phyloP scores from a whole-genome alignment of 2,888 invertebrate genomes.

The Cerceris rybyensis region DNA sequence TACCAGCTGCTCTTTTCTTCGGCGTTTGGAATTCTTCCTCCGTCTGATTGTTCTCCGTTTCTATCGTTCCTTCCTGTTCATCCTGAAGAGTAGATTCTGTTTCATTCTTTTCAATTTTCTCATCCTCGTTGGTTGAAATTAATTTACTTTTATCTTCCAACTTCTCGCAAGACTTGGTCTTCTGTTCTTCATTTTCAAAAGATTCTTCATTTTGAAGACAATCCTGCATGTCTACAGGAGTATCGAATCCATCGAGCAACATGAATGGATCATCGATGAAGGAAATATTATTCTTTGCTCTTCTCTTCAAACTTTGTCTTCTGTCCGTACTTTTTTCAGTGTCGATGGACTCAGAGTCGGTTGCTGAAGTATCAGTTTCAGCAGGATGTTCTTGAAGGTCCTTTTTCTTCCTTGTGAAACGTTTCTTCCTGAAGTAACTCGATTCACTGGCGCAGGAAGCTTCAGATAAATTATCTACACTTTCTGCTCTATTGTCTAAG shows the following conservation, averaged over 20 bases:
- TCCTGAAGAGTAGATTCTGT: too few relatives aligned
- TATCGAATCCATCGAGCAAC: constrained; percentile 51
- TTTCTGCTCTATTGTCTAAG: constrained; percentile 32
- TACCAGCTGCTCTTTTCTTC: constrained; percentile 73
- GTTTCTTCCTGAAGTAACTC: constrained; percentile 52
- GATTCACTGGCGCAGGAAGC: constrained; percentile 58
- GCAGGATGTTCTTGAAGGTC: constrained; percentile 25
- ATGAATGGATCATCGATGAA: constrained; percentile 61
- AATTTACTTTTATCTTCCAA: neutral
- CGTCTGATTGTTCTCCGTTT: constrained; percentile 1
- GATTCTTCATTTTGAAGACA: constrained; percentile 11
- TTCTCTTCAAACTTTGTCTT: constrained; percentile 41
- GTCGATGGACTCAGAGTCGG: constrained; percentile 44
- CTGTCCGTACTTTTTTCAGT: constrained; percentile 35
- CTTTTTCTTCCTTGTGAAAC: constrained; percentile 60
- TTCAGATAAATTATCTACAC: constrained; percentile 52
- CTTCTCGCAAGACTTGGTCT: neutral
- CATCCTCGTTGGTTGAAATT: neutral
- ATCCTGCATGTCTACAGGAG: constrained; percentile 43
- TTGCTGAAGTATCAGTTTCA: constrained; percentile 37
- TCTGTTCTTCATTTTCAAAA: neutral
- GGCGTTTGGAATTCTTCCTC: constrained; percentile 66
- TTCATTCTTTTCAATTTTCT: neutral
- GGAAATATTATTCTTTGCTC: constrained; percentile 60
- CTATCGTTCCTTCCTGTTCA: neutral